Evolutionary conservation across 2,888 invertebrate genomes (phyloP), one percentile per base, ranked within the genome.

Genomic region (Dione vanillae): DNA sequence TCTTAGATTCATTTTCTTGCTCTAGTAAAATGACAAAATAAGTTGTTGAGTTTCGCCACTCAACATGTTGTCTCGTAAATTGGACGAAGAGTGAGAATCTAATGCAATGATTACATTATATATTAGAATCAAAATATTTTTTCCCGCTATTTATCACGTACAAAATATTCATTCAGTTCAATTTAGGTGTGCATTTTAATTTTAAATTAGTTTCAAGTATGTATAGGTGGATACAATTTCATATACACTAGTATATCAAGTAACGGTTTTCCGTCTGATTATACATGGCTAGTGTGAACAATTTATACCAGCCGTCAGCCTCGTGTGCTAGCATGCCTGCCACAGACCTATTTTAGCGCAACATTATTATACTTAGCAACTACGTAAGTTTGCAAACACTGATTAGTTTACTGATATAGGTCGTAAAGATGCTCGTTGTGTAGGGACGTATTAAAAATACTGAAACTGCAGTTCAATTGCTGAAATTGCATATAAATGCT

Each of bases 261-360:
- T 73, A 73, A 70, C 74, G 68, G 70, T 67, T 71, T 70, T 51
- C 56, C 58, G 65, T 65, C 65, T 61, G 71, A 73, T 75, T 75
- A 71, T 73, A 67, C 65, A 66, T 56, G 67, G 67, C 11, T 71
- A 65, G 58, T 68, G 58, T 56, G 69, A 51, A 69, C 65, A 69
- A 62, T 72, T 71, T 59, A 68, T 49, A 67, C 64, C 51, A 67
- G 67, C 67, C 67, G 20, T 16, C 56, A 19, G 56, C 67, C 64
- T 51, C 9, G 64, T 67, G 64, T 45, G 41, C 43, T 62, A 40
- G 62, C 70, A 71, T 71, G 66, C 56, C 70, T 62, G 52, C 56
- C 40, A 43, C 40, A 67, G 70, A 67, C 70, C 67, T 71, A 71
- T 65, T 71, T 70, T 56, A 56, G 54, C 45, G 37, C 20, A 58